A percentile compares a stretch with the other conserved stretches of the same genome.
These are phyloP conservation scores for Elegia similella DNA, from an alignment of 2,888 invertebrate genomes.

Conservation along the genomic window DNA sequence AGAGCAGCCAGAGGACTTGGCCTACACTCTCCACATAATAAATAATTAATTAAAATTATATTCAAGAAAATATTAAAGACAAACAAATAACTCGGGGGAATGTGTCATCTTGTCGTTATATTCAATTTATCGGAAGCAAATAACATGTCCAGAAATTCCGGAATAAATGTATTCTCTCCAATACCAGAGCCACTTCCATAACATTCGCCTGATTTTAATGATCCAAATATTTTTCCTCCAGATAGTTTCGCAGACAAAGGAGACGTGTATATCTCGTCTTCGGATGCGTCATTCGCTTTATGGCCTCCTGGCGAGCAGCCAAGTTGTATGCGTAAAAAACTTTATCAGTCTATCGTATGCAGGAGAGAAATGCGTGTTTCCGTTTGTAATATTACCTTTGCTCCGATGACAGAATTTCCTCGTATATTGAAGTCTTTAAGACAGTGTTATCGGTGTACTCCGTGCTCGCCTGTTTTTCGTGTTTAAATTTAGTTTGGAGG, in stretches of 20 bases:
- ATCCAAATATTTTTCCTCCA: slow-evolving; percentile 10
- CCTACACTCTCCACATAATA: too few species aligned
- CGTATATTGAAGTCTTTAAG: too few species aligned
- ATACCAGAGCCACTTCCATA: background rate
- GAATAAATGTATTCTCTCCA: background rate
- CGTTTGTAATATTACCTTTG: background rate
- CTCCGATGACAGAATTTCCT: background rate
- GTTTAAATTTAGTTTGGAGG: too few species aligned
- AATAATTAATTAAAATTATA: too few species aligned
- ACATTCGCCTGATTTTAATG: background rate
- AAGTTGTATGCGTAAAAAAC: slow-evolving; percentile 44
- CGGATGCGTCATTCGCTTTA: slow-evolving; percentile 30
- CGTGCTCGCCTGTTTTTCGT: too few species aligned
- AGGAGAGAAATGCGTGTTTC: slow-evolving; percentile 27
- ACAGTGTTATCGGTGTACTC: too few species aligned
- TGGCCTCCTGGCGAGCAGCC: slow-evolving; percentile 37
- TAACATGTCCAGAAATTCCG: too few species aligned
- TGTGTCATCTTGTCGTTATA: too few species aligned
- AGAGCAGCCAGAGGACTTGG: too few species aligned
- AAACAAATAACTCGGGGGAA: too few species aligned
- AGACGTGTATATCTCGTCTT: slow-evolving; percentile 1
- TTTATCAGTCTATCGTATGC: slow-evolving; percentile 31
- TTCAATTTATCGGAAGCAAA: too few species aligned
- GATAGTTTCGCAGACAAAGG: slow-evolving; percentile 6
- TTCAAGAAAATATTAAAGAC: too few species aligned